Evolutionary conservation across 1,140 invertebrate species (phyloP).

Genomic region (Bemisia tabaci): DNA sequence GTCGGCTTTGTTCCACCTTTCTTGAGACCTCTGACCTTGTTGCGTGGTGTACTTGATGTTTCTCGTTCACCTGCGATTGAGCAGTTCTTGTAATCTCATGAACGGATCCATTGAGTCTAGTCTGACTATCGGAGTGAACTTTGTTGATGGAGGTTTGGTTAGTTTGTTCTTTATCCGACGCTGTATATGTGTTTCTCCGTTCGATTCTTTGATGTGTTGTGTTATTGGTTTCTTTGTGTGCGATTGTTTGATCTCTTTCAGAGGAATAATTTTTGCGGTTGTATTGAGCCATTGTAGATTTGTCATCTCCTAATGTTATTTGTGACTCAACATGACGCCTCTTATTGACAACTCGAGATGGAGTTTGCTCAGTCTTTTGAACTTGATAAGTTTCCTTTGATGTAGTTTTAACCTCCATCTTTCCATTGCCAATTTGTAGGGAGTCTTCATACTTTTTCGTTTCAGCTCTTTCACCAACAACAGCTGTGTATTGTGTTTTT

Average conservation of each 20-base stretch:
- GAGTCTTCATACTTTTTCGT: not conserved
- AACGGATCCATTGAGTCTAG: not conserved
- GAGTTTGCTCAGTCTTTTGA: constrained; percentile 29
- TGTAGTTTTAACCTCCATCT: constrained; percentile 38
- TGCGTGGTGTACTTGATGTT: constrained; percentile 14
- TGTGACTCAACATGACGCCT: constrained; percentile 45
- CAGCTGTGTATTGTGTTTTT: constrained; percentile 24
- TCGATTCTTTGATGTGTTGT: not conserved
- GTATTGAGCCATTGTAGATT: constrained; percentile 46
- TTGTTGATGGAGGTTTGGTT: constrained; percentile 31
- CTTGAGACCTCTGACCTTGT: constrained; percentile 21
- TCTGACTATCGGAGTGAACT: constrained; percentile 35
- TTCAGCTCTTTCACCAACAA: constrained; percentile 29
- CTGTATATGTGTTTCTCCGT: not conserved
- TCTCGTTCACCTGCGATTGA: constrained; percentile 17
- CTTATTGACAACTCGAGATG: constrained; percentile 28
- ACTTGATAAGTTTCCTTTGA: constrained; percentile 34
- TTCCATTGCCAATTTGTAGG: constrained; percentile 21
- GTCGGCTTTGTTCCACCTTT: not conserved
- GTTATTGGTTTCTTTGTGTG: not conserved
- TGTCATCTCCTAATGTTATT: constrained; percentile 44
- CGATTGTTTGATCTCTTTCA: not conserved
- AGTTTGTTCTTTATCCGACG: not conserved
- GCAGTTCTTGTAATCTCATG: not conserved
- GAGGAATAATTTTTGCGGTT: constrained; percentile 17